Conservation (phyloP, 2,888 invertebrate species). For the Graphium colonna region DNA sequence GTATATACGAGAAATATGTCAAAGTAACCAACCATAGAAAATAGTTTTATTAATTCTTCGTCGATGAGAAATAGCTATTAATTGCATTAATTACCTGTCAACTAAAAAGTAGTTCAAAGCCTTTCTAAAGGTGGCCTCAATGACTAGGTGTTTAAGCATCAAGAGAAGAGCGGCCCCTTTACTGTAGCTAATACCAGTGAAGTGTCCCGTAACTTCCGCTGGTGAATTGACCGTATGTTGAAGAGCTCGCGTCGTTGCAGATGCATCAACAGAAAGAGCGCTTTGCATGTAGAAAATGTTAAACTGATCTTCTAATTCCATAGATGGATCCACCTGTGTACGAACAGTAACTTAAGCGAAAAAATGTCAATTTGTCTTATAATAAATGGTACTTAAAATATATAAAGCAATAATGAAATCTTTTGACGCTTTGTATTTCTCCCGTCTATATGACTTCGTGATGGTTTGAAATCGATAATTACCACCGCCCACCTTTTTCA, state of each 20-base stretch:
- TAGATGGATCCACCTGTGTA: slow-evolving; percentile 44
- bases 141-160: slow-evolving; percentile 83
- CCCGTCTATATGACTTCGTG: too few relatives aligned
- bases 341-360: background rate
- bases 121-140: slow-evolving; percentile 72
- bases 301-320: slow-evolving; percentile 85
- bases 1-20: too few relatives aligned
- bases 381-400: too few relatives aligned
- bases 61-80: too few relatives aligned
- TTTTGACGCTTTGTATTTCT: too few relatives aligned
- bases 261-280: slow-evolving; percentile 71
- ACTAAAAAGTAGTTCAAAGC: slow-evolving; percentile 58
- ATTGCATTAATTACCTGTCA: slow-evolving; percentile 35
- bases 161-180: slow-evolving; percentile 83
- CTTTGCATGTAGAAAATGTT: slow-evolving; percentile 84
- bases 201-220: slow-evolving; percentile 81
- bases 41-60: too few relatives aligned
- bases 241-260: slow-evolving; percentile 75
- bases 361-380: too few relatives aligned
- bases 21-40: too few relatives aligned
- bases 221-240: slow-evolving; percentile 80
- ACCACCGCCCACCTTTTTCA: too few relatives aligned
- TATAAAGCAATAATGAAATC: too few relatives aligned
- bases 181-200: slow-evolving; percentile 84
- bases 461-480: too few relatives aligned